phyloP scores from a whole-genome alignment of 2,888 invertebrate species.

The Eremobia ochroleuca region DNA sequence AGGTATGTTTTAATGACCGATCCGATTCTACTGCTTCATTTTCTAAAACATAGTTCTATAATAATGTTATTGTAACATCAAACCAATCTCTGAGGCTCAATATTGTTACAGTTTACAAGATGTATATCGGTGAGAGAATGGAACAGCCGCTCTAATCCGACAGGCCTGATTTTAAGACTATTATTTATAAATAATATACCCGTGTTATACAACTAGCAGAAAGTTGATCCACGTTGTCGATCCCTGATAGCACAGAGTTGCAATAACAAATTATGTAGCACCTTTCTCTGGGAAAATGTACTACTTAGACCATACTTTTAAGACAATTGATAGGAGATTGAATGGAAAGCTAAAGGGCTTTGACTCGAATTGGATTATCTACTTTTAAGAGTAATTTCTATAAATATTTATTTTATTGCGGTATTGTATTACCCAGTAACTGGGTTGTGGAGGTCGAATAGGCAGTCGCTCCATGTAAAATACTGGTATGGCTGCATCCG shows the following conservation, averaged over 20 bases:
- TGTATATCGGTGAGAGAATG: slow-evolving; percentile 57
- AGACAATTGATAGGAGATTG: neutral
- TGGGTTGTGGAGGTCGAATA: too few species aligned
- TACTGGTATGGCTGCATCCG: too few species aligned
- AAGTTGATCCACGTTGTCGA: slow-evolving; percentile 51
- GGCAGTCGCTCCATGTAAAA: too few species aligned
- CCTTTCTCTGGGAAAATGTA: slow-evolving; percentile 30
- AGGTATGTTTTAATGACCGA: neutral
- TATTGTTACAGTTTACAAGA: slow-evolving; percentile 49
- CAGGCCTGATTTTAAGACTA: slow-evolving; percentile 53
- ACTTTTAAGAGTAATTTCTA: too few species aligned
- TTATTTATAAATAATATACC: slow-evolving; percentile 63
- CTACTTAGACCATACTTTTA: neutral
- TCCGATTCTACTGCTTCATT: neutral
- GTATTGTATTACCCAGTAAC: too few species aligned
- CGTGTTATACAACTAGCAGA: slow-evolving; percentile 57
- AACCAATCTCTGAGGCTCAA: slow-evolving; percentile 23
- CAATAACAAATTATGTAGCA: slow-evolving; percentile 45
- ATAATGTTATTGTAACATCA: slow-evolving; percentile 10
- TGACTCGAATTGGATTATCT: neutral
- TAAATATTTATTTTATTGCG: too few species aligned
- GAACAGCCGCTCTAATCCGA: slow-evolving; percentile 54
- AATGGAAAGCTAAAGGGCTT: neutral
- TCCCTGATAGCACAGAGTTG: slow-evolving; percentile 35
- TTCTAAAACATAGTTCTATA: slow-evolving; percentile 1